Base-by-base conservation (phyloP, 2,113 vertebrate genomes). In the Neomonachus schauinslandi region DNA sequence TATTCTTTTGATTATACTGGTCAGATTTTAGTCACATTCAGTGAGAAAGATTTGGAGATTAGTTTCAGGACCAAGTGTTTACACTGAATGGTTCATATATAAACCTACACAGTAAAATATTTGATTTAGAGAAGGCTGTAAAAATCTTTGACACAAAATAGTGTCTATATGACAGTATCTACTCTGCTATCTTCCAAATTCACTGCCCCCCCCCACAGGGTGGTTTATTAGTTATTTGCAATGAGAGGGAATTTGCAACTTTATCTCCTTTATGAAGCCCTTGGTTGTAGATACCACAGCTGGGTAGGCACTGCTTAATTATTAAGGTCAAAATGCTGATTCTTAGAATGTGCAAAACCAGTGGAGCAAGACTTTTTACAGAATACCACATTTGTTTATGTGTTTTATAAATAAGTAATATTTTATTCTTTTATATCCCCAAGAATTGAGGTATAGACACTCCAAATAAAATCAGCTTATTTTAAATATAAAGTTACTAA, bases 381-480 rank as follows among this genome's bases (percentile, higher is more conserved):
- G 53, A 76, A 33, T n/a, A 19, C 22, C 1, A 1, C 49, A 18
- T 46, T 22, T 65, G 22, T 61, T 18, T 39, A n/a, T 65, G 31
- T 59, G n/a, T 84, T 49, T 65, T 72, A 67, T 59, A 65, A 74
- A 15, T 84, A 63, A 82, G n/a, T n/a, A 69, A 33, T 15, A 65
- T 69, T 57, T 61, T 89, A 72, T 87, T 87, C 13, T 87, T 85
- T 71, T n/a, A n/a, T 77, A 76, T 53, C 7, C 12, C 19, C 4
- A 65, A 55, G 22, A 88, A 76, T 83, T 92, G n/a, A 94, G 80
- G 13, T 72, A 19, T 61, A 16, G 28, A 4, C 1, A 55, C 2
- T 94, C n/a, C 18, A 95, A 83, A 74, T 97, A 77, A 89, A 92
- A 85, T 49, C 9, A 69, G 53, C 67, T 87, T 55, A 55, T 55